Base-by-base conservation (phyloP, 1,140 invertebrate genomes). In the Diploscapter pachys region DNA sequence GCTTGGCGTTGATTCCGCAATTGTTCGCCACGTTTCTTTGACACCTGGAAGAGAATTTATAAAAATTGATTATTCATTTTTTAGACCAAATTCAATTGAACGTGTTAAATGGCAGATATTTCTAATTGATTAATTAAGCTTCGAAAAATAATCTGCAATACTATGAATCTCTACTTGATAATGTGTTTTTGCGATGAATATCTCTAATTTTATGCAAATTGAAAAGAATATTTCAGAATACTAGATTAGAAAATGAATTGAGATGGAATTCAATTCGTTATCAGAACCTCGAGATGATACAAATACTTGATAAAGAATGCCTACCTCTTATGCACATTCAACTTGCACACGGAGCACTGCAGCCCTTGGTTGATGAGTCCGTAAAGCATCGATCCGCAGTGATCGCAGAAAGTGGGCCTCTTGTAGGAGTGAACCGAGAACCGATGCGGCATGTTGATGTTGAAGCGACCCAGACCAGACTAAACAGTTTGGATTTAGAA, bases 11-110 rank as follows among this genome's bases (percentile, higher is more conserved):
- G 83, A 98, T 95, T 80, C 97, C 96, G 88, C 97, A 99, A 87
- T 96, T 98, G 87, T 98, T 98, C 56, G 97, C 95, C 57, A 99
- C 96, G 89, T 99, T 99, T 88, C 95, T 95, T 87, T 97, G 92
- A 87, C 96, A 99, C 75, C 96, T 84, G 31, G 31, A 31, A 31
- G 31, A 31, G 31, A 31, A 31, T 31, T 31, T 31, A 31, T 31
- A 31, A 31, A 61, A 79, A 77, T 53, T 8, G 5, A 80, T 6
- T 4, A 31, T 68, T 11, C n/a, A 67, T 73, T 73, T 73, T 80
- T 49, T 75, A 4, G 62, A 65, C 13, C n/a, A 50, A 8, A 6
- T 48, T 63, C 62, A 5, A 9, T 48, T 13, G 51, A 4, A 8
- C 8, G 8, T 63, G 62, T 48, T 48, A 63, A n/a, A 63, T 63